phyloP scores from a whole-genome alignment of 2,888 invertebrate species.

The Himalopsyche tibetana region DNA sequence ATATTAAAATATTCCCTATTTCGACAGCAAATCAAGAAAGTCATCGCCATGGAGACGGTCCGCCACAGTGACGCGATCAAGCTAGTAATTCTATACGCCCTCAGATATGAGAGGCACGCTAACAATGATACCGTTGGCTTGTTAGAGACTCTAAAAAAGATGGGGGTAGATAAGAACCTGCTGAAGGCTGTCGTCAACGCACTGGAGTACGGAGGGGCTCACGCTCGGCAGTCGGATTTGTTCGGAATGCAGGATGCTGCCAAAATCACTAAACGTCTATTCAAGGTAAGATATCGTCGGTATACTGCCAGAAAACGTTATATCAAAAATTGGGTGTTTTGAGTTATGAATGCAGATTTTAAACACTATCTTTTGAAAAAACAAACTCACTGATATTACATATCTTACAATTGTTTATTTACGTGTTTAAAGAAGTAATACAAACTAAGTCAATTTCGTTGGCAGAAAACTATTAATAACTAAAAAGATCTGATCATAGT shows the following conservation, averaged over 20 bases:
- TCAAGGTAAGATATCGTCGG: slow-evolving; percentile 78
- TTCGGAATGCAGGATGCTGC: slow-evolving; percentile 90
- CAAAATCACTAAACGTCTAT: slow-evolving; percentile 93
- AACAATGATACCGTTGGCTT: slow-evolving; percentile 89
- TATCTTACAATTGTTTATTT: too few species aligned
- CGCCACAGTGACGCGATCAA: slow-evolving; percentile 89
- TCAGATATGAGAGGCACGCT: slow-evolving; percentile 94
- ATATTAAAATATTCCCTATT: not conserved
- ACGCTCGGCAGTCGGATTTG: slow-evolving; percentile 88
- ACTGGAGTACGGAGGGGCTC: slow-evolving; percentile 90
- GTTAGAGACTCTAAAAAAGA: slow-evolving; percentile 83
- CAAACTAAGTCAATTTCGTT: too few species aligned
- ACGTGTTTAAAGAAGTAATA: too few species aligned
- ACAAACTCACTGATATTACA: too few species aligned
- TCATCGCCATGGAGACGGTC: slow-evolving; percentile 85
- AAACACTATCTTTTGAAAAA: too few species aligned
- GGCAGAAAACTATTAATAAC: too few species aligned
- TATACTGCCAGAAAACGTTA: too few species aligned
- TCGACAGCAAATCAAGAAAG: slow-evolving; percentile 83
- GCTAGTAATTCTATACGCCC: slow-evolving; percentile 93
- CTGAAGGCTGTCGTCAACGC: slow-evolving; percentile 81
- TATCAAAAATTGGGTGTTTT: too few species aligned
- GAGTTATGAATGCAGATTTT: too few species aligned
- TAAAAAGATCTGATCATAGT: too few species aligned
- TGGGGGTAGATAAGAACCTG: slow-evolving; percentile 82